Evolutionary conservation across 2,113 vertebrate species (phyloP), one percentile per base, ranked within the genome.

Genomic region (Forbesichthys papilliferus): DNA sequence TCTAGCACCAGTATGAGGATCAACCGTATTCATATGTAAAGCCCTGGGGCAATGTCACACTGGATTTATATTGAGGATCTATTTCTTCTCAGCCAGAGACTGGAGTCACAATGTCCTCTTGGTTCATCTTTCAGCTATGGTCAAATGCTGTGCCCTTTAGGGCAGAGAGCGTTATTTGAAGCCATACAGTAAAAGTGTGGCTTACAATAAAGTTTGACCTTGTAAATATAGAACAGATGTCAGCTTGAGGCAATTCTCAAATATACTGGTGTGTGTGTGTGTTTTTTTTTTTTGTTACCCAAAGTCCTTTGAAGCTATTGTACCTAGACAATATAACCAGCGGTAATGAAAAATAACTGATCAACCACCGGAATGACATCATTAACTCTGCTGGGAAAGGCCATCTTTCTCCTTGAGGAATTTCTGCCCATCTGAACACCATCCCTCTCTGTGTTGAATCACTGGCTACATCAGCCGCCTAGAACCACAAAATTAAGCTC

Each of bases 401-500:
- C 68, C 74, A 87, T 90, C 77, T 67, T 61, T 89, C 88, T 85
- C 65, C 64, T 75, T 89, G 87, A 91, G 70, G 80, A 79, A 89
- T 88, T 69, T 77, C 65, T 56, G 71, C 61, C 64, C 54, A 33
- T 72, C 75, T 79, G 84, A 66, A 73, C 86, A 86, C 85, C 69
- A 80, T 89, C 84, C 80, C 75, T 84, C 81, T 88, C 73, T 76
- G 83, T 74, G 84, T 81, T 80, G 84, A 87, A 87, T 89, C 86
- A 78, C 75, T 59, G 60, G 80, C 84, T 67, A 66, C 74, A 84
- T 88, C 86, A 82, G 71, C 64, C 4, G 73, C 82, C 75, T 63
- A 75, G 77, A 90, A 89, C 34, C 81, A 83, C 82, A 81, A 84
- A 86, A 91, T 90, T 87, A 90, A 89, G 85, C 84, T 80, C 80